phyloP scores from a whole-genome alignment of 2,797 vertebrate species.

The Selene dorsalis region DNA sequence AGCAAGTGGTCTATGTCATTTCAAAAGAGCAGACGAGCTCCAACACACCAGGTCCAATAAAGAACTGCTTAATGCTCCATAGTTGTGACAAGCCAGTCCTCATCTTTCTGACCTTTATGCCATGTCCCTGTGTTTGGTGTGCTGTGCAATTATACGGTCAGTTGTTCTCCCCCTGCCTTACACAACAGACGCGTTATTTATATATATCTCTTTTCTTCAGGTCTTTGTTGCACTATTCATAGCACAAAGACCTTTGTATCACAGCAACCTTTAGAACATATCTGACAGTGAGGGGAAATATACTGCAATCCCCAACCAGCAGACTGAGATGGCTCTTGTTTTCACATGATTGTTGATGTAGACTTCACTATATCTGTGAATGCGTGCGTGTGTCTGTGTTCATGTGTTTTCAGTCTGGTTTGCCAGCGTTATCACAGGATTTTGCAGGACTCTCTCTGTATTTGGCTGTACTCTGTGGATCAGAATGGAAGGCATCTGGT shows the following conservation, averaged over 20 bases:
- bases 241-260: slow-evolving; percentile 53
- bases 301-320: slow-evolving; percentile 14
- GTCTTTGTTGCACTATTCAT: slow-evolving; percentile 36
- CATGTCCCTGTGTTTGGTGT: slow-evolving; percentile 29
- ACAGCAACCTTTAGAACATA: slow-evolving; percentile 48
- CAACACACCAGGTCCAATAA: slow-evolving; percentile 10
- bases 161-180: slow-evolving; percentile 12
- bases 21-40: slow-evolving; percentile 9
- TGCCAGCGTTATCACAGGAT: slow-evolving; percentile 41
- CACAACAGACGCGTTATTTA: slow-evolving; percentile 17
- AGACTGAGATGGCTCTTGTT: slow-evolving; percentile 26
- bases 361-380: neutral
- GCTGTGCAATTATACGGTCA: slow-evolving; percentile 42
- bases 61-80: slow-evolving; percentile 17
- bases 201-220: neutral
- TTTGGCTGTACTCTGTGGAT: slow-evolving; percentile 42
- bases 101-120: slow-evolving; percentile 40
- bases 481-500: slow-evolving; percentile 53
- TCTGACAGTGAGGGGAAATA: slow-evolving; percentile 37
- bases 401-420: slow-evolving; percentile 29
- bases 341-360: slow-evolving; percentile 20
- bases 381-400: slow-evolving; percentile 1
- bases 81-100: slow-evolving; percentile 15
- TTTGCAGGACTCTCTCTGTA: slow-evolving; percentile 39
- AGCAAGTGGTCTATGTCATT: neutral